A percentile compares a stretch with the other conserved stretches of the same genome.
Conservation (phyloP, 2,888 invertebrate species). For the Ornithoptera alexandrae region DNA sequence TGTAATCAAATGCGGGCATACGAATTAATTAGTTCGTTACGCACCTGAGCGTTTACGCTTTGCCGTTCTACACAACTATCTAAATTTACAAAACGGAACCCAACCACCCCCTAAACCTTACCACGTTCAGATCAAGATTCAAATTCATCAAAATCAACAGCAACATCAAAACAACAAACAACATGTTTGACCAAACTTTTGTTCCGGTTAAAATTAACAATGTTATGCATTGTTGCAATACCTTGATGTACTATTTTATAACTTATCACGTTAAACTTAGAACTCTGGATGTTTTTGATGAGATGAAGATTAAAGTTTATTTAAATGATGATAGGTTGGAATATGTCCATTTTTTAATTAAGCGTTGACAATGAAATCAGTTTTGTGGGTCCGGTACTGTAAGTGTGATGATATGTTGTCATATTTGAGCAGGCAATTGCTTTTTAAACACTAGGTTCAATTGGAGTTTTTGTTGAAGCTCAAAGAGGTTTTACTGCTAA, state of each 20-base stretch:
- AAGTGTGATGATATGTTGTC: slow-evolving; percentile 50
- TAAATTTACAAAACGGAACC: slow-evolving; percentile 2
- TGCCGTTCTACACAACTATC: slow-evolving; percentile 46
- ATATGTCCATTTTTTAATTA: slow-evolving; percentile 55
- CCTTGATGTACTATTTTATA: slow-evolving; percentile 14
- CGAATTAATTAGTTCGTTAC: slow-evolving; percentile 78
- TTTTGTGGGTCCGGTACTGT: slow-evolving; percentile 43
- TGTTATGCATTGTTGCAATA: neutral
- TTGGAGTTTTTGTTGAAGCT: slow-evolving; percentile 22
- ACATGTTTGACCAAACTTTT: slow-evolving; percentile 24
- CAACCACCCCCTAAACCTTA: slow-evolving; percentile 25
- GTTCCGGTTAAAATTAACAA: slow-evolving; percentile 11
- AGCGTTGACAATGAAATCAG: slow-evolving; percentile 50
- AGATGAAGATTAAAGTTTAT: slow-evolving; percentile 3
- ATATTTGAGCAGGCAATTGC: slow-evolving; percentile 44
- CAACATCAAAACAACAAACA: neutral
- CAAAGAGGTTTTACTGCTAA: neutral
- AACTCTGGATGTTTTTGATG: neutral
- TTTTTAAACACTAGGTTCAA: slow-evolving; percentile 38
- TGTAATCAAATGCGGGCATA: slow-evolving; percentile 80
- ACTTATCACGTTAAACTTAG: neutral
- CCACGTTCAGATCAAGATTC: neutral
- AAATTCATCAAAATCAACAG: neutral
- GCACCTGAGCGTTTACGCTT: slow-evolving; percentile 75
- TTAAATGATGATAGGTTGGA: slow-evolving; percentile 46